phyloP scores from a whole-genome alignment of 2,888 invertebrate species.

The Labia minor region DNA sequence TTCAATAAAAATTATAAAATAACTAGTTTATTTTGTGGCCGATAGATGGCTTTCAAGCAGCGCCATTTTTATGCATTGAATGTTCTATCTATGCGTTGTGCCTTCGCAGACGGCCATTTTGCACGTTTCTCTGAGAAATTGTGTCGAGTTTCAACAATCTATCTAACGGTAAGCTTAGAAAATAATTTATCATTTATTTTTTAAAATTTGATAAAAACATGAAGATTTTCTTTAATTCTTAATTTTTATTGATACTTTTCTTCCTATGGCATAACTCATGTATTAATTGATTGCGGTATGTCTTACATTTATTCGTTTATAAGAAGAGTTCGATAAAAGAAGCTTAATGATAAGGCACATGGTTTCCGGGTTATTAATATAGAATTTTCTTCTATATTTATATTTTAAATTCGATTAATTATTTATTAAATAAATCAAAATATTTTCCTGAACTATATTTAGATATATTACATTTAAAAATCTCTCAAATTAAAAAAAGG shows the following conservation, averaged over 20 bases:
- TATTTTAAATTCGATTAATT: neutral
- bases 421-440: neutral
- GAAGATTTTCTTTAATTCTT: constrained; percentile 5
- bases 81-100: constrained; percentile 47
- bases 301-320: constrained; percentile 22
- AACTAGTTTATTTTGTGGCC: neutral
- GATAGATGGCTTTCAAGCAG: constrained; percentile 23
- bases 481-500: constrained; percentile 13
- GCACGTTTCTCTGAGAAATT: constrained; percentile 53
- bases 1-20: too few relatives aligned
- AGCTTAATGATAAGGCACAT: constrained; percentile 41
- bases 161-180: constrained; percentile 45
- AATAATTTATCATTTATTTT: constrained; percentile 14
- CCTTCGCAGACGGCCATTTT: constrained; percentile 57
- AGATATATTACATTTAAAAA: neutral
- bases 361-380: constrained; percentile 28
- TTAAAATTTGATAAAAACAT: constrained; percentile 16
- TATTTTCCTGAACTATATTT: neutral
- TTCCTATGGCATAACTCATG: neutral
- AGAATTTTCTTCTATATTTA: neutral
- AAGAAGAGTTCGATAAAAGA: constrained; percentile 30
- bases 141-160: constrained; percentile 49
- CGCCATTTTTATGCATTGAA: constrained; percentile 22
- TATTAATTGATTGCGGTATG: constrained; percentile 18
- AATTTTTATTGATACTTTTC: neutral